A percentile compares a stretch with the other conserved stretches of the same genome.
Conservation (phyloP, 2,113 vertebrate species). For the Taxidea taxus region DNA sequence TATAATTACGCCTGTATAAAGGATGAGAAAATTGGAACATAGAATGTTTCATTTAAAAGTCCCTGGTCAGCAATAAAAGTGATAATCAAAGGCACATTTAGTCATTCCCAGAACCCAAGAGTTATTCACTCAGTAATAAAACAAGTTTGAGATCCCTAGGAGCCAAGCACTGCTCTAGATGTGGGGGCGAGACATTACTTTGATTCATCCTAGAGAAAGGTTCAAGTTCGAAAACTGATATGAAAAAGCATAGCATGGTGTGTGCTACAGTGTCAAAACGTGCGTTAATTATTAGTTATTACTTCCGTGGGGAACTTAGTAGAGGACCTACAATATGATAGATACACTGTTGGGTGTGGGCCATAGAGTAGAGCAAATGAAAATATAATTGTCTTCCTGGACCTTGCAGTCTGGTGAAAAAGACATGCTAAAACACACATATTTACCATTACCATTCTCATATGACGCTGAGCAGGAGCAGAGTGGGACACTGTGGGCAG, state of each 20-base stretch:
- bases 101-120: not conserved
- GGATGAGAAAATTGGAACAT: not conserved
- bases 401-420: not conserved
- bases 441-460: not conserved
- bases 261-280: not conserved
- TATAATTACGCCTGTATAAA: not conserved
- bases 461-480: rapidly evolving
- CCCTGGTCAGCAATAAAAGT: not conserved
- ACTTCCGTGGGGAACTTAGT: not conserved
- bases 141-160: not conserved
- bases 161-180: not conserved
- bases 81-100: not conserved
- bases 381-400: rapidly evolving
- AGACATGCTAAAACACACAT: not conserved
- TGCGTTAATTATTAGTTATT: not conserved
- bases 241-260: not conserved
- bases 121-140: not conserved
- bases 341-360: not conserved
- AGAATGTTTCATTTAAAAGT: not conserved
- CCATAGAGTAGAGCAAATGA: not conserved
- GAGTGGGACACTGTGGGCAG: rapidly evolving
- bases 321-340: no score
- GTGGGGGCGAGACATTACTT: not conserved
- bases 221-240: not conserved
- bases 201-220: not conserved